Evolutionary conservation across 2,113 vertebrate genomes (phyloP), one percentile per base, ranked within the genome.

Genomic region (Dipodomys spectabilis): DNA sequence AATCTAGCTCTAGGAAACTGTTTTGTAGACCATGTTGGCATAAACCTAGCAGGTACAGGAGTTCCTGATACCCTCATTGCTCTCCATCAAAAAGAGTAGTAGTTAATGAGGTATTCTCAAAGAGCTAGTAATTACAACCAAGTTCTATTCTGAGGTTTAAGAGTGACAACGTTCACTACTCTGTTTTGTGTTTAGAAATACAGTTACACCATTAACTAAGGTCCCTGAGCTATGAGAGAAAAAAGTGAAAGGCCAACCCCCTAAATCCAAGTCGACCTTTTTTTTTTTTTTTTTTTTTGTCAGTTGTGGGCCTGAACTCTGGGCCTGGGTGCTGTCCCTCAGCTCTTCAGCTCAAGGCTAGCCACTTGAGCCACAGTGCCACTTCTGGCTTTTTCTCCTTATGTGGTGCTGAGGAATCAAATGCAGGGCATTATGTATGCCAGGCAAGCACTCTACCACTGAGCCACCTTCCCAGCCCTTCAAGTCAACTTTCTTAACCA

Each of bases 51-150:
- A 88, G 84, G 87, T 32, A 69, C 53, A 86, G 44, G 60, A 39
- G 20, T 79, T 79, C 92, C 88, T 62, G 32, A 87, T 77, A 45
- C 44, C 28, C 39, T 86, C 87, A 35, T 83, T 72, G 92, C 62
- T 80, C 86, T 69, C 7, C n/a, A n/a, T 81, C 79, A 49, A 75
- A 45, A 7, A 18, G 28, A 72, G 20, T 22, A 57, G 28, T 49
- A 25, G 30, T 88, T 94, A 49, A 22, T 15, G 30, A 16, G 78
- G 49, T 49, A 18, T 53, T 49, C 78, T 85, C 74, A 74, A 2
- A 60, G 15, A 60, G 57, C 68, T 32, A 8, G 1, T 71, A 68
- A 71, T 32, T 57, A 9, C 86, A 19, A 13, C 45, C 9, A 45
- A 68, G 71, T 74, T 77, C 57, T 74, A 35, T 44, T 80, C 71